These are phyloP conservation scores for Tachina lurida DNA, from an alignment of 2,888 invertebrate genomes.

Conservation along the genomic window DNA sequence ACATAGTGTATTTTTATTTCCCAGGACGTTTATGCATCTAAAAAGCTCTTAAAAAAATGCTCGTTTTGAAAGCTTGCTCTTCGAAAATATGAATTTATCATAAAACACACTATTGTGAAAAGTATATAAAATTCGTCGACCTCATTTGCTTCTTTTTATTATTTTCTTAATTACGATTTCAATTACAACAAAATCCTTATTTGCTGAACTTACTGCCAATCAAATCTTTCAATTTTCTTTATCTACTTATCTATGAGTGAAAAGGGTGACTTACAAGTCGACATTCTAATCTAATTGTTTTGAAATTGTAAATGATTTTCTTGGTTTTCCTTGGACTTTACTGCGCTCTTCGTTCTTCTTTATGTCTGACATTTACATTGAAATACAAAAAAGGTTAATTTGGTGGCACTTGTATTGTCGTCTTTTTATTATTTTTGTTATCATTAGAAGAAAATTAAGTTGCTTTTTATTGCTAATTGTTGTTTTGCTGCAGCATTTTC, in stretches of 20 bases:
- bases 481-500: slow-evolving; percentile 8
- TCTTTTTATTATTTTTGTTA: slow-evolving; percentile 39
- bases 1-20: too few relatives aligned
- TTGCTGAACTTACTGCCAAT: neutral
- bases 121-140: too few relatives aligned
- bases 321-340: slow-evolving; percentile 26
- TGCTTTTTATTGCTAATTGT: slow-evolving; percentile 11
- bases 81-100: too few relatives aligned
- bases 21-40: too few relatives aligned
- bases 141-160: neutral
- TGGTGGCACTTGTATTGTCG: slow-evolving; percentile 39
- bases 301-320: neutral
- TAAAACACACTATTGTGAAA: too few relatives aligned
- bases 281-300: slow-evolving; percentile 7
- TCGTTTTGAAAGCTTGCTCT: too few relatives aligned
- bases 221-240: neutral
- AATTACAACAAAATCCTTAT: neutral
- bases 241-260: neutral
- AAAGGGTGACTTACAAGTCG: slow-evolving; percentile 45
- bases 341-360: neutral
- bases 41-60: too few relatives aligned
- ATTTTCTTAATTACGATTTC: neutral
- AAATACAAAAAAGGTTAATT: slow-evolving; percentile 50
- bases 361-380: slow-evolving; percentile 58
- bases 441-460: slow-evolving; percentile 15